phyloP scores from a whole-genome alignment of 1,140 invertebrate species.

The Condylostylus longicornis region DNA sequence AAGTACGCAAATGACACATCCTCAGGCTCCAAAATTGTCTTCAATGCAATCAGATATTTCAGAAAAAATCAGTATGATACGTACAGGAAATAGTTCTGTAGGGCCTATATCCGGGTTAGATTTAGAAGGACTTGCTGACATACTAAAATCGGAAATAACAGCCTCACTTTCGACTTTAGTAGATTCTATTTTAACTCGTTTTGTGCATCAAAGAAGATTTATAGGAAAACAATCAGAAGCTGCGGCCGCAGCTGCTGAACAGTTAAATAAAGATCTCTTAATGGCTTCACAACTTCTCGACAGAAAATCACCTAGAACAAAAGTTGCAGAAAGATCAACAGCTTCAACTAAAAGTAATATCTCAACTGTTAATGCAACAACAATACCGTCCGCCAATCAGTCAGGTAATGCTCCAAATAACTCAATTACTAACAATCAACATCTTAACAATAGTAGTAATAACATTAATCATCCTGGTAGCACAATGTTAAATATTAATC shows the following conservation, averaged over 20 bases:
- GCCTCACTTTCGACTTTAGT: slow-evolving; percentile 70
- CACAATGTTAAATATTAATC: slow-evolving; percentile 11
- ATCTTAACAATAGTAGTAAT: slow-evolving; percentile 12
- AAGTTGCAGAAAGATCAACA: slow-evolving; percentile 50
- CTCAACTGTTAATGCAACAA: slow-evolving; percentile 19
- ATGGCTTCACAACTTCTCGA: slow-evolving; percentile 64
- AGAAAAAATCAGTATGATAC: slow-evolving; percentile 47
- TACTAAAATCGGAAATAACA: slow-evolving; percentile 77
- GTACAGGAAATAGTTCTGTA: slow-evolving; percentile 42
- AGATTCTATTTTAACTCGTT: slow-evolving; percentile 71
- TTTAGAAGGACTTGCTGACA: slow-evolving; percentile 72
- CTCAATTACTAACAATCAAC: slow-evolving; percentile 19
- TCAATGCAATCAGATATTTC: slow-evolving; percentile 40
- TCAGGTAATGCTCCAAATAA: slow-evolving; percentile 41
- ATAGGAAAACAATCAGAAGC: slow-evolving; percentile 60
- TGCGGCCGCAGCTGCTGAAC: slow-evolving; percentile 56
- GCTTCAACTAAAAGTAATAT: background rate
- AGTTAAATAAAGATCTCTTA: slow-evolving; percentile 66
- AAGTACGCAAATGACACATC: slow-evolving; percentile 17
- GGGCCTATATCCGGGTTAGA: slow-evolving; percentile 54
- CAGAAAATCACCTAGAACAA: slow-evolving; percentile 64
- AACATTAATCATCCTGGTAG: slow-evolving; percentile 10
- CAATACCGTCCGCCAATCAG: slow-evolving; percentile 36
- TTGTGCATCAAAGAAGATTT: slow-evolving; percentile 62
- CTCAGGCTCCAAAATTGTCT: slow-evolving; percentile 34